These are phyloP conservation scores for Apotomis capreana DNA, from an alignment of 2,888 invertebrate species.

Conservation along the genomic window DNA sequence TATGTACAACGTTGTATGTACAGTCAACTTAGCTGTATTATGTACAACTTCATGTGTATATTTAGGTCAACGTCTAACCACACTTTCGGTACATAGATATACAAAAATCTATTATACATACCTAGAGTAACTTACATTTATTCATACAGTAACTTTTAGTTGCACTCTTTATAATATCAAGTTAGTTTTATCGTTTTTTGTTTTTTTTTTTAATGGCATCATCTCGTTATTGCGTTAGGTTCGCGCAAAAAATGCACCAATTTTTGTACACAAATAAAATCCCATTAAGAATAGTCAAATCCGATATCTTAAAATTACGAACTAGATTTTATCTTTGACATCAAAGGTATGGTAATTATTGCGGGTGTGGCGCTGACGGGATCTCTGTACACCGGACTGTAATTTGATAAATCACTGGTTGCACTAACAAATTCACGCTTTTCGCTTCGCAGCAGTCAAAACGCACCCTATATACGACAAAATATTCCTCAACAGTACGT, in stretches of 20 bases:
- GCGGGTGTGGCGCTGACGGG: no score
- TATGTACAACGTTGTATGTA: conserved; percentile 76
- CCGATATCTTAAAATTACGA: conserved; percentile 24
- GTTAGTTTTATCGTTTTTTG: conserved; percentile 52
- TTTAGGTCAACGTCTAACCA: conserved; percentile 45
- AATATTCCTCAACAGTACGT: no score
- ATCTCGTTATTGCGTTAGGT: conserved; percentile 22
- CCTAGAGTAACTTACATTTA: conserved; percentile 47
- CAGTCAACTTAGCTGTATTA: conserved; percentile 48
- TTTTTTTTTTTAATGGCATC: conserved; percentile 49
- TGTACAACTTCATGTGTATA: conserved; percentile 38
- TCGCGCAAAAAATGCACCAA: conserved; percentile 13
- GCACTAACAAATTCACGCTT: no score
- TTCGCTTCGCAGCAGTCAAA: no score
- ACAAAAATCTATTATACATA: conserved; percentile 50
- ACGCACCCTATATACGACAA: no score
- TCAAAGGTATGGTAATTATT: no score
- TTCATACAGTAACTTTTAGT: conserved; percentile 64
- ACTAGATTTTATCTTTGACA: not conserved
- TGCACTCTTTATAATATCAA: conserved; percentile 63
- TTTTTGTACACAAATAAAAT: conserved; percentile 25
- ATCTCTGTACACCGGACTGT: no score
- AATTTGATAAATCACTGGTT: no score
- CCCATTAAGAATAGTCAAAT: conserved; percentile 22
- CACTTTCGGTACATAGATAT: conserved; percentile 54